These are phyloP conservation scores for Phalloptychus januarius DNA, from an alignment of 2,797 vertebrate species.

Conservation along the genomic window DNA sequence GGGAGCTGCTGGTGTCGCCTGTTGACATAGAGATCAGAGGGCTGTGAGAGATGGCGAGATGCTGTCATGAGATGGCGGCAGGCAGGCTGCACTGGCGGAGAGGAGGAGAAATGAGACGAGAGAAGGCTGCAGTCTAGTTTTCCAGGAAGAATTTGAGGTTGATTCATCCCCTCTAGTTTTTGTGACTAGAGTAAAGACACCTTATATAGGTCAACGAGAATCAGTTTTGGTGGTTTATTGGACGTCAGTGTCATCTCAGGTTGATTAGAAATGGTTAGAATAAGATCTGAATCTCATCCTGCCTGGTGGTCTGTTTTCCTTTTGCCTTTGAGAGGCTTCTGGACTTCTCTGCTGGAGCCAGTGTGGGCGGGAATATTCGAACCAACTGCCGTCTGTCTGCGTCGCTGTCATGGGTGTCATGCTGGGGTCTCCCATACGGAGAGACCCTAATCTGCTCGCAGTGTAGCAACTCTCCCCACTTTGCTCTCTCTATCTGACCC, in stretches of 20 bases:
- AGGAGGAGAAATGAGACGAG: constrained; percentile 47
- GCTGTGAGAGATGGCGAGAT: constrained; percentile 72
- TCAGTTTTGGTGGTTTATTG: constrained; percentile 36
- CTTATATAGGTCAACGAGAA: constrained; percentile 14
- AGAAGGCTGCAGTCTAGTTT: constrained; percentile 47
- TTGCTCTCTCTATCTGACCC: constrained; percentile 78
- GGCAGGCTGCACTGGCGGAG: constrained; percentile 56
- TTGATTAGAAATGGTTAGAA: constrained; percentile 43
- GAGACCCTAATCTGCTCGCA: constrained; percentile 77
- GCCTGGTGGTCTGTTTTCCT: constrained; percentile 31
- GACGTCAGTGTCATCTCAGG: constrained; percentile 24
- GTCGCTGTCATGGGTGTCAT: constrained; percentile 67
- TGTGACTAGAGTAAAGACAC: constrained; percentile 27
- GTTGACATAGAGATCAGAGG: constrained; percentile 77
- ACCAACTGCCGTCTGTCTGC: constrained; percentile 73
- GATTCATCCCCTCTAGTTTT: constrained; percentile 29
- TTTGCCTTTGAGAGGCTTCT: constrained; percentile 35
- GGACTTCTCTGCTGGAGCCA: constrained; percentile 43
- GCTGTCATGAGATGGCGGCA: constrained; percentile 70
- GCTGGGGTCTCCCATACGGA: constrained; percentile 62
- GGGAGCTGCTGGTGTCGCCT: constrained; percentile 63
- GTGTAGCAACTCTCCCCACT: constrained; percentile 72
- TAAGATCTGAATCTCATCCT: constrained; percentile 44
- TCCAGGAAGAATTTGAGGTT: constrained; percentile 36
- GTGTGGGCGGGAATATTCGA: constrained; percentile 49